These are phyloP conservation scores for Dinomys branickii DNA, from an alignment of 2,113 vertebrate species.

Conservation along the genomic window DNA sequence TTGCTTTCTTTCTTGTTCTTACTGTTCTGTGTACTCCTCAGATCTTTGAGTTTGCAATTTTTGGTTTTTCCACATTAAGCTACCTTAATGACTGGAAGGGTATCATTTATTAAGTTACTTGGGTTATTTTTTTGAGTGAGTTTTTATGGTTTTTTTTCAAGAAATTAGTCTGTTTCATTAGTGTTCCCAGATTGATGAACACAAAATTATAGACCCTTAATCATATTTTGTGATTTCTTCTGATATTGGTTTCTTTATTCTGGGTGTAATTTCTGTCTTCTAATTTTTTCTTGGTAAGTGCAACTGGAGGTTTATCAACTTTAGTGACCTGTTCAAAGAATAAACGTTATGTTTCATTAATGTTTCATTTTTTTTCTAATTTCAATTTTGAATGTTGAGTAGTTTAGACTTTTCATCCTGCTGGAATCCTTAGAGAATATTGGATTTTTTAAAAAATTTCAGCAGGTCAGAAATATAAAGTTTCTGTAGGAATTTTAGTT, in stretches of 20 bases:
- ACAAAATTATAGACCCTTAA: not conserved
- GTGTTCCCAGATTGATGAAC: not conserved
- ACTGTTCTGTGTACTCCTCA: not conserved
- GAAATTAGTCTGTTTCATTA: not conserved
- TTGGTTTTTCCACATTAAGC: not conserved
- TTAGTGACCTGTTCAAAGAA: not conserved
- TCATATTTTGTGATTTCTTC: not conserved
- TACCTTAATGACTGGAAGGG: not conserved
- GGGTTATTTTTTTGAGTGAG: not conserved
- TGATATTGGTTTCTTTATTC: not conserved
- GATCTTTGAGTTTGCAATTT: not conserved
- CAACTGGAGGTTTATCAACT: not conserved
- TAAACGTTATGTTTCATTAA: not conserved
- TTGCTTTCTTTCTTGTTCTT: not conserved
- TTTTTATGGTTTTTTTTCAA: not conserved
- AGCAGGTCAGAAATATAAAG: not conserved
- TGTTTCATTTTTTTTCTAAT: not conserved
- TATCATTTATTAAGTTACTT: not conserved
- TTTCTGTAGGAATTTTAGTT: not conserved
- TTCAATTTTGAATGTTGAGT: not conserved
- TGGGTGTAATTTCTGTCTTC: not conserved
- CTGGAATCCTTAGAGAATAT: conserved; percentile 2
- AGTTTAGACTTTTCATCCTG: not conserved
- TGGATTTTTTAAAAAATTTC: not conserved
- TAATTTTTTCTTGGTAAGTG: not conserved